A percentile compares a stretch with the other conserved stretches of the same genome.
Evolutionary conservation across 2,113 vertebrate genomes (phyloP).

Genomic region (Pangasianodon gigas): DNA sequence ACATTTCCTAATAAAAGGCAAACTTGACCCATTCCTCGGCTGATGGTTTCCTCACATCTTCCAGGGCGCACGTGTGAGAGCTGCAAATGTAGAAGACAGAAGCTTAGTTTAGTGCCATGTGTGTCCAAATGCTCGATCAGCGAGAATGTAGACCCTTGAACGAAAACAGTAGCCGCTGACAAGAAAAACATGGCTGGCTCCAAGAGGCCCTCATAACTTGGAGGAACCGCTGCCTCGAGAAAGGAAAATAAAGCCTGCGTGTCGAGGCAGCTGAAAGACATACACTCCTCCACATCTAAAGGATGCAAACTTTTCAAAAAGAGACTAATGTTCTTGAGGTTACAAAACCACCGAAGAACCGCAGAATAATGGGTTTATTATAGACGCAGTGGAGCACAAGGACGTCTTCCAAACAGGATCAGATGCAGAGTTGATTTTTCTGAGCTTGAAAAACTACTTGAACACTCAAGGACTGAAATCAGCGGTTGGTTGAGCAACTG

Average conservation of each 20-base stretch:
- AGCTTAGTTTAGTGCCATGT: constrained; percentile 46
- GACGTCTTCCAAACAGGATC: constrained; percentile 27
- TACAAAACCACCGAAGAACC: constrained; percentile 55
- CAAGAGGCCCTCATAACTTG: constrained; percentile 53
- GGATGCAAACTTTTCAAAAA: constrained; percentile 49
- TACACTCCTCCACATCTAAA: constrained; percentile 49
- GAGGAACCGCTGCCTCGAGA: constrained; percentile 54
- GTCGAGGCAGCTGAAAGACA: constrained; percentile 57
- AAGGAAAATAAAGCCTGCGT: constrained; percentile 67
- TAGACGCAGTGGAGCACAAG: constrained; percentile 36
- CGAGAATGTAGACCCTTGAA: constrained; percentile 53
- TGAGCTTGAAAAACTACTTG: constrained; percentile 1
- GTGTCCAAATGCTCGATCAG: constrained; percentile 51
- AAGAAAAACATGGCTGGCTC: constrained; percentile 65
- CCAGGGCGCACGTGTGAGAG: background rate
- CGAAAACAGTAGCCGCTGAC: constrained; percentile 69
- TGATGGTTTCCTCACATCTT: constrained; percentile 33
- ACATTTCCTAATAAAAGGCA: constrained; percentile 66
- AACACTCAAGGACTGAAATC: constrained; percentile 33
- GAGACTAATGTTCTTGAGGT: constrained; percentile 56
- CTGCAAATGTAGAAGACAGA: constrained; percentile 50
- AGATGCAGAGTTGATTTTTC: constrained; percentile 8
- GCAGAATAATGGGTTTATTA: constrained; percentile 60
- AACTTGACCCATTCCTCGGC: constrained; percentile 29
- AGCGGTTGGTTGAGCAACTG: background rate